Base-by-base conservation (phyloP, 92 coral and sea anemone species). In the Porites cylindrica region DNA sequence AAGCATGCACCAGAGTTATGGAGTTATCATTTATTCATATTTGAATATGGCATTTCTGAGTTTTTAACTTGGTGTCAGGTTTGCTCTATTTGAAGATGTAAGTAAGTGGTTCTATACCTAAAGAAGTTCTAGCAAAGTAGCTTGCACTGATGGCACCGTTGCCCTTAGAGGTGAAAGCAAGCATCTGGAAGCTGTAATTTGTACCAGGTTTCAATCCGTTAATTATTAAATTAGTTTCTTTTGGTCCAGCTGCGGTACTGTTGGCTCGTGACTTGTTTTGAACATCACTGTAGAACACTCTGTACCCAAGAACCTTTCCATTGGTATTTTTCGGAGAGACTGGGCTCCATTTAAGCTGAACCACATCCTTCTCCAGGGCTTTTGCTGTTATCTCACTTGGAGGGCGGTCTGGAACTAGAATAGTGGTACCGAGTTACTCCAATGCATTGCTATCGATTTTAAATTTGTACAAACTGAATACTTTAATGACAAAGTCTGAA, bases 291-390 rank as follows among this genome's bases (percentile, higher is more conserved):
- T 81, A 20, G 10, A 66, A 70, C 13, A 84, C 89, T 61, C 79
- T 84, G 72, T 84, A 89, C 38, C 91, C 91, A 64, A 78, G 89
- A 68, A 89, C 72, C 17, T 58, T 72, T 2, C 92, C 92, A 52
- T 89, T 84, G 29, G 92, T 65, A 53, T 77, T 63, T 59, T 78
- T 77, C 1, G 53, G 65, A 10, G 85, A 76, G 14, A 89, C 92
- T 78, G 81, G 92, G 9, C 62, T 72, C 92, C 92, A 89, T 8
- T 71, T 68, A 7, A 84, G 76, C 10, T 86, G 84, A 10, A 84
- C 71, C 2, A 79, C 82, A 59, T 84, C 38, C 10, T 64, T 67
- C 13, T 78, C 74, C 1, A 75, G 43, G 59, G 66, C 17, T 1
- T 47, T 51, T 0, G 67, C 60, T 2, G 62, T 75, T 19, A 88